Evolutionary conservation across 2,113 vertebrate species (phyloP), one percentile per base, ranked within the genome.

Genomic region (Vombatus ursinus): DNA sequence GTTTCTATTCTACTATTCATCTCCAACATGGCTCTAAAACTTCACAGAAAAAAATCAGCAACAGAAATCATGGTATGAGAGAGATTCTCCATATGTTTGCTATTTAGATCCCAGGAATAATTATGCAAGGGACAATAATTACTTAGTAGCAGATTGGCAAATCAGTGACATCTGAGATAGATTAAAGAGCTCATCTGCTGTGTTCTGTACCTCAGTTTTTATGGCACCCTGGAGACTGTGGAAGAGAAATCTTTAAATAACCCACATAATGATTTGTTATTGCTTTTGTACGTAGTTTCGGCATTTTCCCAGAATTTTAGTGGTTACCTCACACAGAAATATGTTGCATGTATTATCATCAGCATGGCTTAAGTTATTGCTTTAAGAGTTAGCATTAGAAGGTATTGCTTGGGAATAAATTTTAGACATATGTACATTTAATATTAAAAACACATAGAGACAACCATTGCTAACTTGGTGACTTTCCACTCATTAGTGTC

Each of bases 361-460:
- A 97, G 25, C 96, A 98, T 95, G 97, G 98, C 95, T 98, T 98
- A 95, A 95, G 16, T 98, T 99, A 99, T 98, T 99, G 98, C 98
- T 98, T 97, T 57, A 94, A 97, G 92, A 50, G 8, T 91, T 96
- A 51, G 97, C 89, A 94, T 96, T 90, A 94, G 1, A 97, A 91
- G 95, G 52, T 98, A 99, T 98, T 99, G 98, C 98, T 98, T 96
- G 96, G 92, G 95, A 98, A 97, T 96, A 94, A 95, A 52, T 97
- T 94, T 92, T 92, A 94, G 92, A 97, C 91, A 19, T 90, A 95
- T 51, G 92, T 92, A 92, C 51, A 92, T 94, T 96, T 93, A 51
- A 0, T 61, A 31, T 53, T 54, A 94, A 93, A 96, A 92, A 96
- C 89, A 52, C 96, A 94, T 50, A 93, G 95, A 68, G 57, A 97